Evolutionary conservation across 2,888 invertebrate species (phyloP), one percentile per base, ranked within the genome.

Genomic region (Fragum whitleyi): DNA sequence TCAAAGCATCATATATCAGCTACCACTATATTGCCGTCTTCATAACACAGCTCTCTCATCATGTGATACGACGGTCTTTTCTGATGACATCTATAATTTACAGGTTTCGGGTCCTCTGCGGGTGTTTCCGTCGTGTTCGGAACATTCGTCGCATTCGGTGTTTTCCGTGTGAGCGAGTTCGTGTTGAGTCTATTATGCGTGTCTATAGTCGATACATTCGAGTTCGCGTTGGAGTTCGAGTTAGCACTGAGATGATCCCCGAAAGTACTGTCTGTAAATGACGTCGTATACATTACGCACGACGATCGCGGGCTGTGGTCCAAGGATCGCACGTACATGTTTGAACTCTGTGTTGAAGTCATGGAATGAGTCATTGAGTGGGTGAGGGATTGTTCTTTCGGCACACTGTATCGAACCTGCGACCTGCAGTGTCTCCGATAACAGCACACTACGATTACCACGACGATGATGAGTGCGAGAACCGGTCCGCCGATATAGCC

Each of bases 1-100:
- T 36, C 3, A 6, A 36, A 36, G 32, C 14, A 3, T 47, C 29
- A 79, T 67, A 83, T 83, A 68, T 83, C 74, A 3, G 83, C 83
- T 57, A 79, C 69, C 28, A 86, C 73, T n/a, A 86, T 78, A 74
- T 83, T 77, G 21, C 80, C 83, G 55, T 88, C 86, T 47, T 87
- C 86, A 65, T 87, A 78, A 67, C 86, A 86, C 26, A 87, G 57
- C 57, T 89, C 88, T 80, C 90, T 88, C 91, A 91, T 91, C 87
- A 91, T 87, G 67, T 90, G 90, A 83, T 91, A 91, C 9, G 91
- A 91, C 16, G 90, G 87, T 65, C 90, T 75, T 78, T 91, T 91
- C 77, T 91, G 88, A 71, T 90, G 91, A 26, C 89, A 86, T 75
- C 82, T 81, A 59, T 86, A 85, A 42, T 69, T 74, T 21, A 53